Base-by-base conservation (phyloP, 2,888 invertebrate species). In the Pandemis corylana region DNA sequence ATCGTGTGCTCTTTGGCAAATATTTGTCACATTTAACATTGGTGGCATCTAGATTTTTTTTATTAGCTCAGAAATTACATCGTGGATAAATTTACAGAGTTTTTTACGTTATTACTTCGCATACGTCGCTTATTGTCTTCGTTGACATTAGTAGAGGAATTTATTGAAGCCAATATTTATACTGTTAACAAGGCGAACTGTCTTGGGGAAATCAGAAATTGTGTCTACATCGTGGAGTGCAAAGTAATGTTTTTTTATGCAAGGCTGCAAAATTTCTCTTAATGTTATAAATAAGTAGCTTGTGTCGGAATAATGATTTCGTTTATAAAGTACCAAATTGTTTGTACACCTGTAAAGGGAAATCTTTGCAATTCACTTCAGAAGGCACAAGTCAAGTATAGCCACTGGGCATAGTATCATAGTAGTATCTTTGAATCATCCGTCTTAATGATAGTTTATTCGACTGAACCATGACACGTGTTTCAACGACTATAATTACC, bases 171-270 rank as follows among this genome's bases (percentile, higher is more conserved):
- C 36, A 42, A 28, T 79, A 71, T 71, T 66, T 72, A 76, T 70
- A 76, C 70, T 69, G 63, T 79, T 79, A 82, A 80, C 80, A 83
- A 72, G 13, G 15, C 41, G 7, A 62, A 13, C 7, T 15, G 9
- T 44, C 15, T 20, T 44, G 10, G 10, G 42, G 0, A 15, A 6
- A 42, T 12, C 0, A 44, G 15, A 10, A 44, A 13, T 63, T 63
- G 28, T 28, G 28, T 28, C 36, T 41, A 41, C 10, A 7, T 36
- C 13, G 62, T 13, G 13, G 41, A 62, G 86, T 84, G 83, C 84
- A 83, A 84, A 81, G 81, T 36, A 36, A 36, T 1, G 4, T 2
- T 36, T 36, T 36, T 2, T 1, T 36, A 2, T 36, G 28, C 28
- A 36, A 36, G 28, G 28, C 28, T 36, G 20, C 28, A 36, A 36